Evolutionary conservation across 2,888 invertebrate species (phyloP).

Genomic region (Xiphydria camelus): DNA sequence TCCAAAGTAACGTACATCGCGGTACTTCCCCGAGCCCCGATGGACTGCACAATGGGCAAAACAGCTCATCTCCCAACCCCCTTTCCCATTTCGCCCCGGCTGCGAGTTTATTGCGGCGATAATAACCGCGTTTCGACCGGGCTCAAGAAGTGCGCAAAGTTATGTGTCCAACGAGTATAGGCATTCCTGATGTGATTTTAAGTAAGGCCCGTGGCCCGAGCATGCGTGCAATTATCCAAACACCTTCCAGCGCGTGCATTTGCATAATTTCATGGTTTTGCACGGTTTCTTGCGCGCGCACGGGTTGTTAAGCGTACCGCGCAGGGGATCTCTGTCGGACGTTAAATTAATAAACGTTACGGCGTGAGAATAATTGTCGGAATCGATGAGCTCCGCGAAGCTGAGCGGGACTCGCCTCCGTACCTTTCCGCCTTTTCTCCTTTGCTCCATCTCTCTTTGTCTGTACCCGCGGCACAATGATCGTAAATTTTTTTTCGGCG

Average conservation of each 20-base stretch:
- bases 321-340: not conserved
- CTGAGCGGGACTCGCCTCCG: too few species aligned
- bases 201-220: constrained; percentile 36
- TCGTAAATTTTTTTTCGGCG: constrained; percentile 2
- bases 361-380: too few species aligned
- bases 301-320: not conserved
- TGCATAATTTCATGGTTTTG: constrained; percentile 48
- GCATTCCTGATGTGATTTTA: constrained; percentile 51
- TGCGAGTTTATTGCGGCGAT: constrained; percentile 25
- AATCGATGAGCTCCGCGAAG: too few species aligned
- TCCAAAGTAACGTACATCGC: too few species aligned
- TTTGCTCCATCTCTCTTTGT: constrained; percentile 1
- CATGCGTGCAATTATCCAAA: constrained; percentile 46
- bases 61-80: too few species aligned
- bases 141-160: not conserved
- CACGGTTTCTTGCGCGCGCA: constrained; percentile 22
- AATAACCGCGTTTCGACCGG: constrained; percentile 21
- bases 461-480: constrained; percentile 1
- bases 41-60: too few species aligned
- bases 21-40: too few species aligned
- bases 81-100: too few species aligned
- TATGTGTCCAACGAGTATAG: not conserved
- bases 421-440: constrained; percentile 4
- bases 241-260: constrained; percentile 45
- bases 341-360: not conserved